Percentiles rank a stretch among this genome's conserved stretches.
Evolutionary conservation across 2,888 invertebrate species (phyloP).

Genomic region (Lissocephala sabroskyi): DNA sequence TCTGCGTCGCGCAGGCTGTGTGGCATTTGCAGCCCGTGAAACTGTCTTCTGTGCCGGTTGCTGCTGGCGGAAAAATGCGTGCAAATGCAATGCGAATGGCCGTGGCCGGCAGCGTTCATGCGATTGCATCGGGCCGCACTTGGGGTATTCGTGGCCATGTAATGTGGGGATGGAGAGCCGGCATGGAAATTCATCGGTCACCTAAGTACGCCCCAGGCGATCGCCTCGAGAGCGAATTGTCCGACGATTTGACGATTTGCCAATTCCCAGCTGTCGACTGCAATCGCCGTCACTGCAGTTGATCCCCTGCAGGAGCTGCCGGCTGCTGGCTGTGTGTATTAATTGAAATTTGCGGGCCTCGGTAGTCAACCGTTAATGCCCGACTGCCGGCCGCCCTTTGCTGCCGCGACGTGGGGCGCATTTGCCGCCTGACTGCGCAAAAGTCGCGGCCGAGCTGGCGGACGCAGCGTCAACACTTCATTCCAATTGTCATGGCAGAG

Average conservation of each 20-base stretch:
- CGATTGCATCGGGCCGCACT: too few species aligned
- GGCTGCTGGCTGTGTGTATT: too few species aligned
- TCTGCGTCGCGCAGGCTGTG: conserved; percentile 20
- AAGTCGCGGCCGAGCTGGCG: conserved; percentile 1
- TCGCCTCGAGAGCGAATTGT: too few species aligned
- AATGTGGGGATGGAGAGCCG: too few species aligned
- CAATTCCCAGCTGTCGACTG: too few species aligned
- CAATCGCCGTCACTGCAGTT: background rate
- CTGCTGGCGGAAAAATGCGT: conserved; percentile 47
- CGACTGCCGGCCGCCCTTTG: background rate
- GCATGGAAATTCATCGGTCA: too few species aligned
- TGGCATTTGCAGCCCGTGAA: background rate
- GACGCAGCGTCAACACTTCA: conserved; percentile 49
- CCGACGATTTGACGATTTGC: too few species aligned
- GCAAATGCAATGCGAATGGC: too few species aligned
- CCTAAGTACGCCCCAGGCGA: too few species aligned
- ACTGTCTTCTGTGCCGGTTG: conserved; percentile 19
- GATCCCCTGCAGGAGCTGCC: background rate
- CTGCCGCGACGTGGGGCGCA: conserved; percentile 53
- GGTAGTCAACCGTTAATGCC: conserved; percentile 47
- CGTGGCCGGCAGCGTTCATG: too few species aligned
- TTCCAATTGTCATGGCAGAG: conserved; percentile 53
- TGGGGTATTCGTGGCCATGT: too few species aligned
- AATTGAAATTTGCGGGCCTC: conserved; percentile 57
- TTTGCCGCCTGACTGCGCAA: conserved; percentile 50